Evolutionary conservation across 2,797 vertebrate genomes (phyloP).

Genomic region (Streptopelia turtur): DNA sequence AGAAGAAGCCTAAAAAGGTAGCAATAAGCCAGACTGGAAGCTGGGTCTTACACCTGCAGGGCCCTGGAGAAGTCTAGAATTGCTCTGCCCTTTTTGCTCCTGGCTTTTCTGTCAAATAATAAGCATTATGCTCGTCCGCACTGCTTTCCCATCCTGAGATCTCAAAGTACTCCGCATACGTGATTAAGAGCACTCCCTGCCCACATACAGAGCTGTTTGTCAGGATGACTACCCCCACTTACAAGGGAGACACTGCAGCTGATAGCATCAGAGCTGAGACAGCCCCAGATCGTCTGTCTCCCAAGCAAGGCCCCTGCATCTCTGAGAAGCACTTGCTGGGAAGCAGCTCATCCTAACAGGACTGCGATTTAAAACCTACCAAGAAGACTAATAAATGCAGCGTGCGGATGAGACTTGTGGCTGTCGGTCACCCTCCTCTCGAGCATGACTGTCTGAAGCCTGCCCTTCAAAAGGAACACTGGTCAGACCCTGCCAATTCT

Average conservation of each 20-base stretch:
- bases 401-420: neutral
- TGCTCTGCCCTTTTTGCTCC: neutral
- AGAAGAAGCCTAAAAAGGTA: constrained; percentile 12
- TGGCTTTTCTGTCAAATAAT: constrained; percentile 26
- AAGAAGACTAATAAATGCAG: neutral
- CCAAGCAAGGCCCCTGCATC: neutral
- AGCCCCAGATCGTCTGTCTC: constrained; percentile 11
- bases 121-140: neutral
- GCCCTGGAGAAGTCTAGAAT: neutral
- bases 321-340: neutral
- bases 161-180: constrained; percentile 1
- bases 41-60: neutral
- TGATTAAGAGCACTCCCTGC: constrained; percentile 52
- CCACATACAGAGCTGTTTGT: constrained; percentile 49
- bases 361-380: neutral
- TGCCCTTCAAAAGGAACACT: fast-evolving
- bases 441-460: neutral
- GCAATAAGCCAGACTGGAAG: neutral
- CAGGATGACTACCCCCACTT: constrained; percentile 55
- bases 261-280: constrained; percentile 24
- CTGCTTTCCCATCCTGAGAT: neutral
- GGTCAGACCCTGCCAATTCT: neutral
- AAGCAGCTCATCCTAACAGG: neutral
- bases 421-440: fast-evolving
- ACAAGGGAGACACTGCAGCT: constrained; percentile 38